These are phyloP conservation scores for Pao palembangensis DNA, from an alignment of 2,113 vertebrate genomes.

Conservation along the genomic window DNA sequence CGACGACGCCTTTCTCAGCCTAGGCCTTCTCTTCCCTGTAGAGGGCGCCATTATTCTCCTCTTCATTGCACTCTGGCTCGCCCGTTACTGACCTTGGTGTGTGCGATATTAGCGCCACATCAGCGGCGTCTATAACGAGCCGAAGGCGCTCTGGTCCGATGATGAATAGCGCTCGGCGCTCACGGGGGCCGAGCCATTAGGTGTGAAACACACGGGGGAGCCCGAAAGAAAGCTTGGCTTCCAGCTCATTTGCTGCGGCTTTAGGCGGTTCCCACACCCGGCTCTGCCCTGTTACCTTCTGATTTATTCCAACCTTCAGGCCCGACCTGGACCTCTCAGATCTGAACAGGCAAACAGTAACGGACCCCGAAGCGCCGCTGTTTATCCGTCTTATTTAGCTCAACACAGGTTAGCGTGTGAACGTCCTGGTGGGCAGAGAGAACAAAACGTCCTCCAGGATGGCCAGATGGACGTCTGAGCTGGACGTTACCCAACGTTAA, in stretches of 20 bases:
- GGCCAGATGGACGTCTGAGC: no score
- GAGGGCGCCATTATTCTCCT: neutral
- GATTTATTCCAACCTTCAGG: no score
- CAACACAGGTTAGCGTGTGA: neutral
- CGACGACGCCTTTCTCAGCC: no score
- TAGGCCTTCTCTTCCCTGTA: no score
- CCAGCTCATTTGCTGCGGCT: conserved; percentile 28
- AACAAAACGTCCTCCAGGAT: neutral
- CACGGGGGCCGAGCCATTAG: conserved; percentile 21
- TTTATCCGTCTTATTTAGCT: neutral
- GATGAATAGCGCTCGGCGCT: conserved; percentile 29
- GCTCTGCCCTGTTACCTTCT: neutral
- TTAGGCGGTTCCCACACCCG: conserved; percentile 7
- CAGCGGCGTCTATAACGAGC: conserved; percentile 13
- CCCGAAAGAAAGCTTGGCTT: conserved; percentile 4
- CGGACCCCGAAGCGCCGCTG: no score
- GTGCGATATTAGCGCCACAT: conserved; percentile 20
- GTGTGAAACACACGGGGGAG: conserved; percentile 11
- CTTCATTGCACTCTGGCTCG: neutral
- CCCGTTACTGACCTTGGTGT: conserved; percentile 19
- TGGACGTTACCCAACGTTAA: no score
- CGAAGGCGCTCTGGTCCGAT: conserved; percentile 10
- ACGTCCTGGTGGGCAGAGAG: neutral
- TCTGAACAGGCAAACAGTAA: no score
- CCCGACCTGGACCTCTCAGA: no score